Base-by-base conservation (phyloP, 2,888 invertebrate genomes). In the Drosophila mimica region DNA sequence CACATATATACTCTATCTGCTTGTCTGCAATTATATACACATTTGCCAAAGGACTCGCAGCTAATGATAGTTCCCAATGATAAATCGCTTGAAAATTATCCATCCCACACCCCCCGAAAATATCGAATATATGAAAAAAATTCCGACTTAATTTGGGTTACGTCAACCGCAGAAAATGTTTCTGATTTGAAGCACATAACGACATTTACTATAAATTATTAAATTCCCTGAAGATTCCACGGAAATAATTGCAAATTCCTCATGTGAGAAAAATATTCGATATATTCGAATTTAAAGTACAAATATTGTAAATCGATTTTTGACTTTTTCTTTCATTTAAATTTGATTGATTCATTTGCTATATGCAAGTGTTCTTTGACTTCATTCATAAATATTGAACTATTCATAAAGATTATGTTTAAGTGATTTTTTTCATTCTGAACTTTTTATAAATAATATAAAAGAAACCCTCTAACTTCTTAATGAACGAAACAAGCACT, bases 21-120 rank as follows among this genome's bases (percentile, higher is more conserved):
- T 30, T 36, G 74, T 61, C 83, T 72, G 88, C 89, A 89, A 89
- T 89, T 89, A 89, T 89, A 89, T 89, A 88, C 86, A 88, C 89
- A 89, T 89, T 89, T 88, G 82, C 88, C 81, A 87, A 82, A 80
- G 87, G 81, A 64, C 34, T 49, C 48, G 40, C 40, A 36, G 70
- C 72, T 89, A 88, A 88, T 83, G 76, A 82, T 81, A 84, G 78
- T 34, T 38, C 13, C 7, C 40, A 53, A 67, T 79, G 80, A 83
- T 83, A 83, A 83, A 85, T 87, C 78, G 82, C 76, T 74, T 74
- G 62, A 73, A 79, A 77, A 84, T 72, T 74, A 71, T 65, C 71
- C 28, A 51, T 30, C 57, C 60, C 63, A n/a, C 48, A 59, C 33
- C 52, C 20, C 11, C 20, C 11, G n/a, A 15, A 48, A 57, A 38